phyloP scores from a whole-genome alignment of 2,113 vertebrate species.

The Scalopus aquaticus region DNA sequence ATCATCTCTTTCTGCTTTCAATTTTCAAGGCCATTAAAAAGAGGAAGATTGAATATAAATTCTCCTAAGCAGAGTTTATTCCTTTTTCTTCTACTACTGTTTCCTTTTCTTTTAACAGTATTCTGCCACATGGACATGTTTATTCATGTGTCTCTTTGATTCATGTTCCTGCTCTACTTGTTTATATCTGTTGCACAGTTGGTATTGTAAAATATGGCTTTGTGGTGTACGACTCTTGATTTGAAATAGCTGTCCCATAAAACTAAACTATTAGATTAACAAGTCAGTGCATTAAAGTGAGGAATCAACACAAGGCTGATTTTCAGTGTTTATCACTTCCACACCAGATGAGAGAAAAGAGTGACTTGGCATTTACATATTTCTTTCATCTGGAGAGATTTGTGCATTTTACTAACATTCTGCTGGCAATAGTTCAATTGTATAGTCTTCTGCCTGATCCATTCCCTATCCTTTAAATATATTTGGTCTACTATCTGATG shows the following conservation, averaged over 20 bases:
- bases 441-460: constrained; percentile 53
- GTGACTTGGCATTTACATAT: constrained; percentile 9
- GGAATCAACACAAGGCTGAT: constrained; percentile 24
- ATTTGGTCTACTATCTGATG: not conserved
- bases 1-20: constrained; percentile 46
- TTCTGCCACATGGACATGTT: constrained; percentile 36
- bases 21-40: constrained; percentile 58
- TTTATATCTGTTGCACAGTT: constrained; percentile 56
- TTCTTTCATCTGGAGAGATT: constrained; percentile 51
- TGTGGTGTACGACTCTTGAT: constrained; percentile 39
- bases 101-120: constrained; percentile 66
- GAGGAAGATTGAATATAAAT: constrained; percentile 47
- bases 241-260: constrained; percentile 66
- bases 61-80: not conserved
- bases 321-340: constrained; percentile 56
- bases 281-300: not conserved
- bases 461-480: constrained; percentile 71
- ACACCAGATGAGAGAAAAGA: constrained; percentile 44
- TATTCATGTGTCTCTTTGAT: constrained; percentile 71
- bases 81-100: constrained; percentile 54
- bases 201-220: constrained; percentile 50
- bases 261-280: constrained; percentile 63
- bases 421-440: not conserved
- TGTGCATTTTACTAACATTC: constrained; percentile 45
- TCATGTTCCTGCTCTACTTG: constrained; percentile 40